These are phyloP conservation scores for Mizuhopecten yessoensis DNA, from an alignment of 1,140 invertebrate species.

Conservation along the genomic window DNA sequence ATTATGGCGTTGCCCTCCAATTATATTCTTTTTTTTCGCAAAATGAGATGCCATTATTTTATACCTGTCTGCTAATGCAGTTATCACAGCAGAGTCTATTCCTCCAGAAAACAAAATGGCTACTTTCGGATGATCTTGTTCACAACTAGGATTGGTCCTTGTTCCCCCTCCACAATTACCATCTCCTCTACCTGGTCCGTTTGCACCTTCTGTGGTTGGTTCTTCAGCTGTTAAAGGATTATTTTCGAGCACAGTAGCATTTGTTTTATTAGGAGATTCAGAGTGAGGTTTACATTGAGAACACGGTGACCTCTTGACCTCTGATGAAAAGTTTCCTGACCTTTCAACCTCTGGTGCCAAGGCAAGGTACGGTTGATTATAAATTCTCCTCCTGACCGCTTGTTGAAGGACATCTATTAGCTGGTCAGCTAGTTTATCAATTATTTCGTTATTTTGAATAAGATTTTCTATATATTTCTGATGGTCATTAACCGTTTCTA, in stretches of 20 bases:
- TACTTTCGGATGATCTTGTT: constrained; percentile 87
- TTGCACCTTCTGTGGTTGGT: neutral
- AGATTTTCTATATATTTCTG: constrained; percentile 50
- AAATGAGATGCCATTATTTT: too few species aligned
- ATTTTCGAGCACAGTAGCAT: neutral
- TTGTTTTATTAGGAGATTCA: neutral
- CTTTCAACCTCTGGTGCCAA: neutral
- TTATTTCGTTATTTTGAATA: constrained; percentile 2
- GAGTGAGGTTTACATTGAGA: neutral
- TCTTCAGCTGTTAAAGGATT: constrained; percentile 13
- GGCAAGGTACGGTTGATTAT: constrained; percentile 62
- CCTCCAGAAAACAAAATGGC: constrained; percentile 97
- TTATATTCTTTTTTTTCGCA: too few species aligned
- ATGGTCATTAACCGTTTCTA: constrained; percentile 40
- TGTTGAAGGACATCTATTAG: constrained; percentile 68
- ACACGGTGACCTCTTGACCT: neutral
- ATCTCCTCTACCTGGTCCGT: neutral
- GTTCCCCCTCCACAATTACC: neutral
- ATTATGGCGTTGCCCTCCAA: too few species aligned
- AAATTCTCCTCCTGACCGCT: constrained; percentile 71
- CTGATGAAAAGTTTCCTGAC: neutral
- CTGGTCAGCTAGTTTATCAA: constrained; percentile 65
- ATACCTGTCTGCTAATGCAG: constrained; percentile 89
- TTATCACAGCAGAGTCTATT: constrained; percentile 95
- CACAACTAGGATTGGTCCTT: neutral